These are phyloP conservation scores for Drosophila nebulosa DNA, from an alignment of 1,140 invertebrate genomes.

Conservation along the genomic window DNA sequence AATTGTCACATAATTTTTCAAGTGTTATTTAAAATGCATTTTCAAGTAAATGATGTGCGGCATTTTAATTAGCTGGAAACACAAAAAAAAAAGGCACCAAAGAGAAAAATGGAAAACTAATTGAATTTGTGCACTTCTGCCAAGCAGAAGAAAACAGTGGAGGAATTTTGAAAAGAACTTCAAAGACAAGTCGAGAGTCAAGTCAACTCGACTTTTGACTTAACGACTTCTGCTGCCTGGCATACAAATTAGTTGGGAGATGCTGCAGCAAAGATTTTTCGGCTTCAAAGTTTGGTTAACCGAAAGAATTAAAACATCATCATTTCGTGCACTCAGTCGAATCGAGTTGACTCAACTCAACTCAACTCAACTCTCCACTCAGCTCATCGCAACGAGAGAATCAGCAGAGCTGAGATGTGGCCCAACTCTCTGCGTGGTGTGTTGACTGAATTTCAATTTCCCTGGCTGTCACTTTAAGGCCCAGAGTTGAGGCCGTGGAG, in stretches of 20 bases:
- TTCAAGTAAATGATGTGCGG: conserved; percentile 63
- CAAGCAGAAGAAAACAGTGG: conserved; percentile 1
- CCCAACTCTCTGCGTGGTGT: conserved; percentile 37
- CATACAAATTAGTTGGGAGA: conserved; percentile 72
- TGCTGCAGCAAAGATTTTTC: conserved; percentile 45
- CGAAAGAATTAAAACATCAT: conserved; percentile 79
- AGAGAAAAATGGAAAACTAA: conserved; percentile 5
- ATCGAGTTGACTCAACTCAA: conserved; percentile 23
- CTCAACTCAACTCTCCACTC: conserved; percentile 5
- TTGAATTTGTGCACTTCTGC: conserved; percentile 9
- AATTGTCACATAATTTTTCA: conserved; percentile 51
- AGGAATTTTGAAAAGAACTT: conserved; percentile 40
- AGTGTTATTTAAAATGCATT: conserved; percentile 72
- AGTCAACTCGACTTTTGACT: conserved; percentile 48
- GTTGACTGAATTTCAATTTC: conserved; percentile 74
- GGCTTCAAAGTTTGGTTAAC: conserved; percentile 65
- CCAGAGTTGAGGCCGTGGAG: conserved; percentile 16
- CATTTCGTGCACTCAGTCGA: conserved; percentile 70
- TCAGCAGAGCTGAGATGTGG: background rate
- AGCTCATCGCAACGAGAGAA: background rate
- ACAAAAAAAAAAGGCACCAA: conserved; percentile 34
- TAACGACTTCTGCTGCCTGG: conserved; percentile 60
- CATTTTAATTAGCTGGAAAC: conserved; percentile 66
- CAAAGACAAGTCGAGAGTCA: conserved; percentile 51
- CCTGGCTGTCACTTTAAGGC: conserved; percentile 59